Evolutionary conservation across 1,140 invertebrate species (phyloP).

Genomic region (Asobara japonica): DNA sequence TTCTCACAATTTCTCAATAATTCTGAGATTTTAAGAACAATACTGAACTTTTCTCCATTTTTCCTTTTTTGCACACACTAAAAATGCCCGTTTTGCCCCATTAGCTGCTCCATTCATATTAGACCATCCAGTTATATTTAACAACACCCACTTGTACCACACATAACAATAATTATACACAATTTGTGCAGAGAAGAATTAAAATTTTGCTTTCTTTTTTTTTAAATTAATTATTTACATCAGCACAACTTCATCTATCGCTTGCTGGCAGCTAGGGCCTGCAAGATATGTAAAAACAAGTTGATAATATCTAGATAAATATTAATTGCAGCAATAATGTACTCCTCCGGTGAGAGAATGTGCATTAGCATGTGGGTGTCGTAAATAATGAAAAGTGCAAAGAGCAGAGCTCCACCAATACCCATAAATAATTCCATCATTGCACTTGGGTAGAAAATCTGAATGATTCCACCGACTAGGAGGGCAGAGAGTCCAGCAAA

Average conservation of each 20-base stretch:
- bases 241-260: slow-evolving; percentile 38
- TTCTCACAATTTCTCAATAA: too few relatives aligned
- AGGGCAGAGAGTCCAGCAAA: slow-evolving; percentile 77
- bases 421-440: slow-evolving; percentile 75
- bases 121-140: neutral
- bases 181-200: slow-evolving; percentile 23
- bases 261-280: slow-evolving; percentile 70
- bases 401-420: slow-evolving; percentile 78
- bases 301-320: slow-evolving; percentile 90
- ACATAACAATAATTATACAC: neutral
- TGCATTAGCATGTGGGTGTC: slow-evolving; percentile 77
- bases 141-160: neutral
- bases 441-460: slow-evolving; percentile 77
- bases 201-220: too few relatives aligned
- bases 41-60: too few relatives aligned
- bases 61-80: too few relatives aligned
- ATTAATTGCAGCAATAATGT: slow-evolving; percentile 82
- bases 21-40: too few relatives aligned
- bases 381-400: slow-evolving; percentile 77
- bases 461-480: slow-evolving; percentile 77
- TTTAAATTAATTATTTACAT: slow-evolving; percentile 16
- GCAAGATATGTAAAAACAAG: slow-evolving; percentile 85
- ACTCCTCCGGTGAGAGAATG: slow-evolving; percentile 79
- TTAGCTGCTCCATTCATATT: neutral
- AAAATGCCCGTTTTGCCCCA: neutral